A percentile compares a stretch with the other conserved stretches of the same genome.
Conservation (phyloP, 1,140 invertebrate species). For the Mycetomoellerius zeteki region DNA sequence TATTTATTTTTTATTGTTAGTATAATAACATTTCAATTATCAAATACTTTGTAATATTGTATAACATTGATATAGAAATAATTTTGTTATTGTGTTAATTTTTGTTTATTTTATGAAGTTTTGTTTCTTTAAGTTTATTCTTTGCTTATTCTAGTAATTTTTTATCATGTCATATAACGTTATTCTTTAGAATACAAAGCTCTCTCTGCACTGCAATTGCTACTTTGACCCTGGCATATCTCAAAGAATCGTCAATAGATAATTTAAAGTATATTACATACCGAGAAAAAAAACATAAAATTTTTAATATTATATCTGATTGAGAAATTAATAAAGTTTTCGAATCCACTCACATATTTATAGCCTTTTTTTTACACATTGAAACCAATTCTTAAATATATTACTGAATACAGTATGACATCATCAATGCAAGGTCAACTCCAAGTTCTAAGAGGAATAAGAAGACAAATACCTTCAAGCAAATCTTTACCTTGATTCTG, state of each 20-base stretch:
- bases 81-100: neutral
- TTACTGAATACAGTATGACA: neutral
- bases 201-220: neutral
- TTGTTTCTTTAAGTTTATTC: neutral
- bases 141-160: neutral
- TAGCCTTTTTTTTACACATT: neutral
- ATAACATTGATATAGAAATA: neutral
- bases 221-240: neutral
- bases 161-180: neutral
- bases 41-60: neutral
- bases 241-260: neutral
- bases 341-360: neutral
- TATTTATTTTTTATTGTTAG: neutral
- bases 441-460: neutral
- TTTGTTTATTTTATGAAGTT: neutral
- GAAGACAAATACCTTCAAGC: too few species aligned
- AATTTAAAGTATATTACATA: neutral
- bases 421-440: neutral
- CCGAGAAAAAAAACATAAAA: neutral
- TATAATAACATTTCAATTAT: neutral
- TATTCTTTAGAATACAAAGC: neutral
- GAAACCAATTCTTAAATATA: neutral
- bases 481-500: conserved; percentile 84
- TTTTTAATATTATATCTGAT: neutral
- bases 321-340: neutral